A percentile compares a stretch with the other conserved stretches of the same genome.
Evolutionary conservation across 2,113 vertebrate species (phyloP).

Genomic region (Sander lucioperca): DNA sequence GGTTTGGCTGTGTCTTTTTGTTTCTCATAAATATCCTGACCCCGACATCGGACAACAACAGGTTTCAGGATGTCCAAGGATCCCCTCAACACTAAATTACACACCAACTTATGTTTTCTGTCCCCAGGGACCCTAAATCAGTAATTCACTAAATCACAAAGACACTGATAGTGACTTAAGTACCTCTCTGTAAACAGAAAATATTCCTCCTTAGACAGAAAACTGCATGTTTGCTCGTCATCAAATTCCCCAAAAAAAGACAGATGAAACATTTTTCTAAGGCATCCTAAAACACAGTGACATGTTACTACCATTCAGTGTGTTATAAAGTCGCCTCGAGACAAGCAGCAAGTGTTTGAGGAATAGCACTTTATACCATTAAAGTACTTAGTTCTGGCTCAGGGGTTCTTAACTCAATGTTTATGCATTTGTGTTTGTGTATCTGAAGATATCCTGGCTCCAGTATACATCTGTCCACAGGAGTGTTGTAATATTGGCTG

Average conservation of each 20-base stretch:
- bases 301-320: not conserved
- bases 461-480: constrained; percentile 18
- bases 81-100: constrained; percentile 53
- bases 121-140: constrained; percentile 47
- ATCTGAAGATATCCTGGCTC: constrained; percentile 3
- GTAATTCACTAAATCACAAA: constrained; percentile 44
- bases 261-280: not conserved
- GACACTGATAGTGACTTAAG: constrained; percentile 43
- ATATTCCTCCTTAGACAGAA: not conserved
- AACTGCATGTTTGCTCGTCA: not conserved
- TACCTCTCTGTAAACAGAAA: not conserved
- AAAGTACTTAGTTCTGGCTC: constrained; percentile 6
- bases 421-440: constrained; percentile 27
- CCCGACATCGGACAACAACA: constrained; percentile 3
- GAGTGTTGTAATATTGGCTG: constrained; percentile 24
- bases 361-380: not conserved
- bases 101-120: constrained; percentile 6
- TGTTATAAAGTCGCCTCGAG: not conserved
- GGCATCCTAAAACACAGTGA: not conserved
- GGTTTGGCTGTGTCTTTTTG: constrained; percentile 12
- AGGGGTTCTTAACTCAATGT: not conserved
- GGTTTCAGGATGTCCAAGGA: constrained; percentile 43
- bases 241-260: constrained; percentile 11
- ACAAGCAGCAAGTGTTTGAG: not conserved
- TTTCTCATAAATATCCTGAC: constrained; percentile 42